phyloP scores from a whole-genome alignment of 2,797 vertebrate genomes.

The Cossypha caffra region DNA sequence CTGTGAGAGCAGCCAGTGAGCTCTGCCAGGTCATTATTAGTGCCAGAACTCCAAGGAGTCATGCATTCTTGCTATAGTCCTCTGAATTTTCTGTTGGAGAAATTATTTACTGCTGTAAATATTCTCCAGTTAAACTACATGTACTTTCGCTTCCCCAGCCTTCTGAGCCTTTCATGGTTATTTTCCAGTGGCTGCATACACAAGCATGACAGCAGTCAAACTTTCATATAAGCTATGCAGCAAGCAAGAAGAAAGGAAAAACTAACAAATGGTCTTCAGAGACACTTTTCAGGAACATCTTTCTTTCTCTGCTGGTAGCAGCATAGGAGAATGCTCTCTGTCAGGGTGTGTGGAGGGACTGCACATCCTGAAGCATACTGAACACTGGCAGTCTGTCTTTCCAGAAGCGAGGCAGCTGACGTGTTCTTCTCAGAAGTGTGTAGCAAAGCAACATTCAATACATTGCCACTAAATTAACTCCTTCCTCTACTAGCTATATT shows the following conservation, averaged over 20 bases:
- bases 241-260: background rate
- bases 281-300: background rate
- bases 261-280: background rate
- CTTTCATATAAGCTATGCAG: background rate
- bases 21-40: background rate
- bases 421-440: background rate
- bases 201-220: background rate
- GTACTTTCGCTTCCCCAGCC: background rate
- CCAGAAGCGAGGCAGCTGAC: rapidly evolving
- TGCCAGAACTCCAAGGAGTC: background rate
- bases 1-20: background rate
- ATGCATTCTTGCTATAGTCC: background rate
- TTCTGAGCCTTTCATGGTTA: background rate
- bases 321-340: background rate
- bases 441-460: background rate
- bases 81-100: background rate
- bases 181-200: background rate
- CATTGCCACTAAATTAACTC: background rate
- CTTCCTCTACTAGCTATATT: background rate
- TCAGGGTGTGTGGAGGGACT: background rate
- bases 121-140: background rate
- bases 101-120: background rate
- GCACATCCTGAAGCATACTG: background rate
- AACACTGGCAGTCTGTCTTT: background rate
- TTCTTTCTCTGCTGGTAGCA: background rate